phyloP scores from a whole-genome alignment of 2,888 invertebrate genomes.

The Sympetrum striolatum region DNA sequence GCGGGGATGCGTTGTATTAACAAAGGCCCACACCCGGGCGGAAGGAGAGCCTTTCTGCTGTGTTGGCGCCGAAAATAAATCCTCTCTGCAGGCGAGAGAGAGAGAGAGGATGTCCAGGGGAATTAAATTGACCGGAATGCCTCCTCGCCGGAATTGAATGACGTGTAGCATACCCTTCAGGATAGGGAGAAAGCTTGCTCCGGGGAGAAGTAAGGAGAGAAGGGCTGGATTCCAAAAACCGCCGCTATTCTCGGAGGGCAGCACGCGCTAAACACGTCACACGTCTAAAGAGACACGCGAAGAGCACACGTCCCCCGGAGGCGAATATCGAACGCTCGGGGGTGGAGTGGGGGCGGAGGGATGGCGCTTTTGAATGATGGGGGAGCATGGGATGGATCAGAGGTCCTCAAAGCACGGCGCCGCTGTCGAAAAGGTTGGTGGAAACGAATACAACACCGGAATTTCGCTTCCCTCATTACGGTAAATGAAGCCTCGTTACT shows the following conservation, averaged over 20 bases:
- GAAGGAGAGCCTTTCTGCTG: not conserved
- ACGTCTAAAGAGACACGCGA: not conserved
- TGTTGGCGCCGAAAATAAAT: slow-evolving; percentile 14
- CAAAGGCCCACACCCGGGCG: not conserved
- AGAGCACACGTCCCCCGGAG: not conserved
- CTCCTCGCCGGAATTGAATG: slow-evolving; percentile 26
- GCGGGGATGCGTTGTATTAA: too few species aligned
- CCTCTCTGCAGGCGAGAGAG: not conserved
- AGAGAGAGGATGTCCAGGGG: not conserved
- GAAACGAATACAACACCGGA: too few species aligned
- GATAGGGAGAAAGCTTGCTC: not conserved
- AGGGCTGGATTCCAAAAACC: not conserved
- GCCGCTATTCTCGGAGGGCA: not conserved
- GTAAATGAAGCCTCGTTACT: too few species aligned
- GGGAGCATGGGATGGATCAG: not conserved
- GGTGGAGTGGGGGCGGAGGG: not conserved
- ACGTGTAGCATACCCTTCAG: slow-evolving; percentile 24
- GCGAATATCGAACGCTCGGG: not conserved
- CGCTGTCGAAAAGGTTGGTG: too few species aligned
- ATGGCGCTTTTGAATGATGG: not conserved
- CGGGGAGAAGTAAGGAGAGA: not conserved
- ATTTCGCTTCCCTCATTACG: too few species aligned
- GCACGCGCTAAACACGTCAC: not conserved
- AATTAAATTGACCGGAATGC: slow-evolving; percentile 27
- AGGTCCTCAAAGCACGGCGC: not conserved